These are phyloP conservation scores for Eubasilissa regina DNA, from an alignment of 1,140 invertebrate genomes.

Conservation along the genomic window DNA sequence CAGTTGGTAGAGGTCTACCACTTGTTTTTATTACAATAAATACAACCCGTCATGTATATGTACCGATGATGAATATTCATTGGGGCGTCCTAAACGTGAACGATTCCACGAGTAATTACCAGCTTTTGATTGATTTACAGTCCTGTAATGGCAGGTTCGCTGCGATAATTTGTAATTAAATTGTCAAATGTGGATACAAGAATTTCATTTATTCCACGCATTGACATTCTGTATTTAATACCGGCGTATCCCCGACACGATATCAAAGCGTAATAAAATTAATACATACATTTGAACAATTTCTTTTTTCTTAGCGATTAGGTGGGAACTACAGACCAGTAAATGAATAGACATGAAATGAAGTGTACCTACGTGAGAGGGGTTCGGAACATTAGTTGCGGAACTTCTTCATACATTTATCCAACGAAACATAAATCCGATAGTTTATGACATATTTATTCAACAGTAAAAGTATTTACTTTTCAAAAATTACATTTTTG, in stretches of 20 bases:
- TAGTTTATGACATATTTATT: no score
- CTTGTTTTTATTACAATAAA: slow-evolving; percentile 49
- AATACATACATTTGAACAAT: no score
- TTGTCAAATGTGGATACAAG: slow-evolving; percentile 56
- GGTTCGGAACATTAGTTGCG: no score
- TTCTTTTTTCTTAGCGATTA: no score
- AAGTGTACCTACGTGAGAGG: no score
- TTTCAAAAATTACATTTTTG: no score
- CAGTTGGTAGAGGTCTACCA: slow-evolving; percentile 32
- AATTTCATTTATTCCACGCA: slow-evolving; percentile 53
- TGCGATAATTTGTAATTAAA: slow-evolving; percentile 61
- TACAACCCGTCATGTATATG: slow-evolving; percentile 50
- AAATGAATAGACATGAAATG: no score
- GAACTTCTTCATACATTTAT: no score
- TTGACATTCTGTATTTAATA: slow-evolving; percentile 45
- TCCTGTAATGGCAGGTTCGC: slow-evolving; percentile 56
- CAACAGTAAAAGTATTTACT: no score
- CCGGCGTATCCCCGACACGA: slow-evolving; percentile 9
- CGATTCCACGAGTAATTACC: slow-evolving; percentile 56
- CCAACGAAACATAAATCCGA: no score
- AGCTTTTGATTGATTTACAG: slow-evolving; percentile 59
- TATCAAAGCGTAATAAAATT: no score
- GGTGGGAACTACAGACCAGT: no score
- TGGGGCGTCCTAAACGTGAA: slow-evolving; percentile 47
- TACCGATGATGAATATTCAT: slow-evolving; percentile 59